These are phyloP conservation scores for Tragelaphus scriptus DNA, from an alignment of 2,113 vertebrate genomes.

Conservation along the genomic window DNA sequence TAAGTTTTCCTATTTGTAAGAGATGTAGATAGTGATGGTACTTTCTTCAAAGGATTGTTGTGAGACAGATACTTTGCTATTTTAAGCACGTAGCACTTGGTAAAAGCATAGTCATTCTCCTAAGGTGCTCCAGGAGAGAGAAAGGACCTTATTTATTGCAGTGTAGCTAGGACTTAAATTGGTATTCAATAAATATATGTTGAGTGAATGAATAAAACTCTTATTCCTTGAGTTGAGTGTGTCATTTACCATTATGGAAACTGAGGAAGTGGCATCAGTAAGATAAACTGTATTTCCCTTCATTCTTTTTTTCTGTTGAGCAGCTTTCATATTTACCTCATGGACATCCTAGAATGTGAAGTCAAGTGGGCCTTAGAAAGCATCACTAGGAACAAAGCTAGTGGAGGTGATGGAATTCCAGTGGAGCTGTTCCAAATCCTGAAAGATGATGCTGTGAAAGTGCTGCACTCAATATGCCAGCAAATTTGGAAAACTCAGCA, in stretches of 20 bases:
- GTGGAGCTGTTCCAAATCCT: no score
- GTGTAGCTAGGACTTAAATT: not conserved
- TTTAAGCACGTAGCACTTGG: not conserved
- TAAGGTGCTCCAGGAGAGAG: not conserved
- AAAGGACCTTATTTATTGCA: not conserved
- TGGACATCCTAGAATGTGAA: no score
- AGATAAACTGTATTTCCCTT: not conserved
- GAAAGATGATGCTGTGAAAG: no score
- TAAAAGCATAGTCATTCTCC: not conserved
- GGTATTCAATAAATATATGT: not conserved
- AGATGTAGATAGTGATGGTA: not conserved
- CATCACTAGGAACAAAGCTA: no score
- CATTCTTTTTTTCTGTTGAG: not conserved
- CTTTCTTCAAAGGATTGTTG: conserved; percentile 28
- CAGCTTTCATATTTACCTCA: not conserved
- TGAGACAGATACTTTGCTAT: not conserved
- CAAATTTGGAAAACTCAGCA: no score
- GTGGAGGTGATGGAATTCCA: no score
- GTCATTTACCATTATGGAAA: not conserved
- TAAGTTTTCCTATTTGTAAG: not conserved
- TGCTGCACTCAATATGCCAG: no score
- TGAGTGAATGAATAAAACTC: not conserved
- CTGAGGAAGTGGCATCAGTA: not conserved
- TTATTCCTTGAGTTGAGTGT: not conserved
- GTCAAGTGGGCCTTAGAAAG: no score